phyloP scores from a whole-genome alignment of 2,113 vertebrate genomes.

The Syngnathus floridae region DNA sequence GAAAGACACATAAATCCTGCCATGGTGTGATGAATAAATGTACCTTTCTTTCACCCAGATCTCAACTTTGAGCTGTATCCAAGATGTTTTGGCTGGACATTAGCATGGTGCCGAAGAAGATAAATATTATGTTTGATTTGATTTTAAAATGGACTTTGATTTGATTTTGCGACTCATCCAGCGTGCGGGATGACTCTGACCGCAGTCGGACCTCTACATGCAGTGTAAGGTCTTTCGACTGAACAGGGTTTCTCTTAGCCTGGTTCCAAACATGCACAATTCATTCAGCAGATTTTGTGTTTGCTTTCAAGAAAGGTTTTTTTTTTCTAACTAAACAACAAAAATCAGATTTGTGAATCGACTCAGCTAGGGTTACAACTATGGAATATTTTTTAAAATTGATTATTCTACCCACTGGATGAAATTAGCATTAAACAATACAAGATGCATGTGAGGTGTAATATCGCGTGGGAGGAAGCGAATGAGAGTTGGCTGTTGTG shows the following conservation, averaged over 20 bases:
- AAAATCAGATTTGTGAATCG: not conserved
- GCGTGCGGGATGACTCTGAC: not conserved
- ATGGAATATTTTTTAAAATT: not conserved
- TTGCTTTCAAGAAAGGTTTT: no score
- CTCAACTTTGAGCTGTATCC: slow-evolving; percentile 8
- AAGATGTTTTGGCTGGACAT: slow-evolving; percentile 1
- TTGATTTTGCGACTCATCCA: not conserved
- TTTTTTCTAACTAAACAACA: not conserved
- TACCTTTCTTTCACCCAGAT: slow-evolving; percentile 7
- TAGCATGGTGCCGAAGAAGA: not conserved
- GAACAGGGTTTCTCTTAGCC: not conserved
- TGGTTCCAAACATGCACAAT: not conserved
- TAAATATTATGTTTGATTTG: slow-evolving; percentile 11
- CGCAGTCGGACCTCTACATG: not conserved
- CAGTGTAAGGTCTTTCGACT: not conserved
- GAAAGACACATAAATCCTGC: slow-evolving; percentile 30
- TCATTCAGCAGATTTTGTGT: not conserved
- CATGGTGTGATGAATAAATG: slow-evolving; percentile 6
- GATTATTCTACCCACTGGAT: not conserved
- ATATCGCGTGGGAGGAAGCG: no score
- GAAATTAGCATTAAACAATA: not conserved
- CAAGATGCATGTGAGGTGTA: no score
- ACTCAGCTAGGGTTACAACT: not conserved
- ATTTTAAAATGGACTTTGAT: slow-evolving; percentile 2
- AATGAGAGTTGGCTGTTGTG: no score